phyloP scores from a whole-genome alignment of 2,113 vertebrate species.

The Tyrannus savana region DNA sequence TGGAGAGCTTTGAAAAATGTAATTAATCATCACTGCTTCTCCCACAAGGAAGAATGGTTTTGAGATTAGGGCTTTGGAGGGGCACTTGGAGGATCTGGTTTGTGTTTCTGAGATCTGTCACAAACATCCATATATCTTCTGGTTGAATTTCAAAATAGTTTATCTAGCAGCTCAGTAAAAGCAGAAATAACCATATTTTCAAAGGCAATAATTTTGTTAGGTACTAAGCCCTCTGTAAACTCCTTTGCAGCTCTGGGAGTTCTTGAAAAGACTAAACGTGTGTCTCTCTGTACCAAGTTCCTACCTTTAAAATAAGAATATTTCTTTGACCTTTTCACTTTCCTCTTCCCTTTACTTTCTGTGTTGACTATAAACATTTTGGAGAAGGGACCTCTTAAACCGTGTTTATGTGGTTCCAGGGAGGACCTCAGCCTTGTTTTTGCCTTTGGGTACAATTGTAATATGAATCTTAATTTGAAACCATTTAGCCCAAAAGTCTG shows the following conservation, averaged over 20 bases:
- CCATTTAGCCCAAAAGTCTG: neutral
- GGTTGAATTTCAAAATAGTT: conserved; percentile 6
- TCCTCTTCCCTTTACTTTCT: neutral
- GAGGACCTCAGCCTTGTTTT: neutral
- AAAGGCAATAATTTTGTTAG: neutral
- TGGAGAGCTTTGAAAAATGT: neutral
- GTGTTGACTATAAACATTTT: neutral
- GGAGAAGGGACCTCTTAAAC: neutral
- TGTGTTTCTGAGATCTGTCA: conserved; percentile 5
- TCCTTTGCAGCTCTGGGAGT: neutral
- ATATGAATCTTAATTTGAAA: neutral
- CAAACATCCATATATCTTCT: neutral
- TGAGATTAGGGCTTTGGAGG: conserved; percentile 20
- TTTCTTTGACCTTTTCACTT: neutral
- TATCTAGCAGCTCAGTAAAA: neutral
- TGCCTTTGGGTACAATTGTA: neutral
- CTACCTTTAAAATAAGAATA: neutral
- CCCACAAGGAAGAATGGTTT: conserved; percentile 35
- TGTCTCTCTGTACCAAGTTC: neutral
- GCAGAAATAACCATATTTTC: conserved; percentile 24
- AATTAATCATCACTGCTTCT: conserved; percentile 10
- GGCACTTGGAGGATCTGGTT: neutral
- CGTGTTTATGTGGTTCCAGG: neutral
- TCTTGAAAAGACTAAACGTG: neutral
- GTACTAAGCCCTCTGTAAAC: conserved; percentile 5